Percentiles rank a stretch among this genome's conserved stretches.
These are phyloP conservation scores for Ammodytes marinus DNA, from an alignment of 2,113 vertebrate species.

Conservation along the genomic window DNA sequence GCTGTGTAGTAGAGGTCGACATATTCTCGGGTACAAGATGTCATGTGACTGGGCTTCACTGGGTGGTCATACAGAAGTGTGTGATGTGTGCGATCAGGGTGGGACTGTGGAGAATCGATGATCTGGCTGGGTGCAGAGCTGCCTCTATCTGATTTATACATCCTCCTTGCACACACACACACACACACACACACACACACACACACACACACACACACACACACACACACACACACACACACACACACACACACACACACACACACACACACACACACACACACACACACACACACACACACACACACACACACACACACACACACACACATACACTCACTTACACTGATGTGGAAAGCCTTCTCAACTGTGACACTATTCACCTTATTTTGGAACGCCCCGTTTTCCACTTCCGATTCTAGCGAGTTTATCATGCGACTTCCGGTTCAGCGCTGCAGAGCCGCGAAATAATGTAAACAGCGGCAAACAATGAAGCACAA, in stretches of 20 bases:
- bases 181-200: no score
- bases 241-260: background rate
- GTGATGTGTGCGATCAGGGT: slow-evolving; percentile 53
- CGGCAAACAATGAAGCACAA: no score
- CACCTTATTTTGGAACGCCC: no score
- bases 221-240: background rate
- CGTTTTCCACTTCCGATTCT: no score
- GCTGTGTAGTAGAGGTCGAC: background rate
- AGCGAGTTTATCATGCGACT: no score
- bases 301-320: background rate
- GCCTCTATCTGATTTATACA: slow-evolving; percentile 51
- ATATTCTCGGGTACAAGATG: slow-evolving; percentile 11
- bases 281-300: no score
- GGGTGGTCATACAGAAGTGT: slow-evolving; percentile 43
- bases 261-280: background rate
- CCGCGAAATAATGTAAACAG: no score
- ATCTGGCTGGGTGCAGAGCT: slow-evolving; percentile 37
- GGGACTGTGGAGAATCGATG: slow-evolving; percentile 67
- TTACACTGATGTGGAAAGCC: background rate
- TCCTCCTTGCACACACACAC: slow-evolving; percentile 13
- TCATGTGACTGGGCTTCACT: slow-evolving; percentile 5
- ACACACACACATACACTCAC: background rate
- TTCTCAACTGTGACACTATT: background rate
- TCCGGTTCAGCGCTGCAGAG: no score
- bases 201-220: no score